Evolutionary conservation across 1,140 invertebrate genomes (phyloP).

Genomic region (Cydia strobilella): DNA sequence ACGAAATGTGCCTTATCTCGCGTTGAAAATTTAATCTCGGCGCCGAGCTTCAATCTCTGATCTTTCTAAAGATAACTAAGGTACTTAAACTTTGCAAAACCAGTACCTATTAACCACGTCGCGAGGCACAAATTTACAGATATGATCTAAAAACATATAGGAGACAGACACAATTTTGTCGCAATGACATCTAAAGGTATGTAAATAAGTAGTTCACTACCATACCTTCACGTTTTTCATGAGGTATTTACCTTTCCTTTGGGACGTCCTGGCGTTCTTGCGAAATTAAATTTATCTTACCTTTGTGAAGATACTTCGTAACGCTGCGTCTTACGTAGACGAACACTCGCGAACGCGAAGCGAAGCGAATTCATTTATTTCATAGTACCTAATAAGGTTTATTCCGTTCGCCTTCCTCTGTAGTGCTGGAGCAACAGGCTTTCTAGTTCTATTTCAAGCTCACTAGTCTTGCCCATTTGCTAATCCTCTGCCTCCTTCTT

Average conservation of each 20-base stretch:
- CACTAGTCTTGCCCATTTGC: constrained; percentile 30
- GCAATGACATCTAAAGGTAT: background rate
- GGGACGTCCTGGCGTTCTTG: too few species aligned
- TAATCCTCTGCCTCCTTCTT: constrained; percentile 38
- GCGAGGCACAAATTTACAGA: constrained; percentile 4
- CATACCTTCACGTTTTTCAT: background rate
- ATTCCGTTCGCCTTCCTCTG: background rate
- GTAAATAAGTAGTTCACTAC: background rate
- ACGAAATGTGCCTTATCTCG: constrained; percentile 28
- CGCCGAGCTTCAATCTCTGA: constrained; percentile 24
- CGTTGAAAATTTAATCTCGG: constrained; percentile 17
- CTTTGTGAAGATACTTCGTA: too few species aligned
- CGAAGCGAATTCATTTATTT: too few species aligned
- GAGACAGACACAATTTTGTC: background rate
- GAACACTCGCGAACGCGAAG: too few species aligned
- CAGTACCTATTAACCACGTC: constrained; percentile 13
- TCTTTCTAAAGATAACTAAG: constrained; percentile 30
- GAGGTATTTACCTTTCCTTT: too few species aligned
- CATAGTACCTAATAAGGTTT: too few species aligned
- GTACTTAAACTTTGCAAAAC: constrained; percentile 23
- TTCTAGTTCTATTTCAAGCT: constrained; percentile 23
- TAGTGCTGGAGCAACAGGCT: background rate
- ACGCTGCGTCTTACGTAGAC: too few species aligned
- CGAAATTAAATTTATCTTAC: too few species aligned
- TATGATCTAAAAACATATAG: background rate